These are phyloP conservation scores for Pandemis heparana DNA, from an alignment of 2,888 invertebrate species.

Conservation along the genomic window DNA sequence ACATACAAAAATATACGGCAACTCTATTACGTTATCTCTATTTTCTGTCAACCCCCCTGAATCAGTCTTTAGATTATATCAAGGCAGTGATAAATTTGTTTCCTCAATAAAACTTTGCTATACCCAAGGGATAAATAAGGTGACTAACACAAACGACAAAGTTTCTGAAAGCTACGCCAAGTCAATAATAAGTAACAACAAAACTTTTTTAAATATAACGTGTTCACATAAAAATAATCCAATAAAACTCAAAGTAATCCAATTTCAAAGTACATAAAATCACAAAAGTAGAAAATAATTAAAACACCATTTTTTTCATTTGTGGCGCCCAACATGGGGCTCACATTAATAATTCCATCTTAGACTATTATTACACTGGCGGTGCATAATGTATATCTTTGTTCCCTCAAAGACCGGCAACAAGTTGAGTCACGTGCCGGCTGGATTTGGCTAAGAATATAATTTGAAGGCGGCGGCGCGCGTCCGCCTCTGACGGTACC, in stretches of 20 bases:
- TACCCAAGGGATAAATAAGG: conserved; percentile 45
- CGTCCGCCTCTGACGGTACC: conserved; percentile 71
- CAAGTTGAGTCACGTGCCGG: conserved; percentile 84
- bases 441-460: conserved; percentile 74
- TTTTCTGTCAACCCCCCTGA: conserved; percentile 54
- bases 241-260: neutral
- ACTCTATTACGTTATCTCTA: no score
- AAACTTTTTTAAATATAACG: neutral
- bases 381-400: conserved; percentile 50
- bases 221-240: no score
- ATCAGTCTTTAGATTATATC: conserved; percentile 67
- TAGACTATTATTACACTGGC: conserved; percentile 58
- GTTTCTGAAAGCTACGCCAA: conserved; percentile 22
- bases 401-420: conserved; percentile 68
- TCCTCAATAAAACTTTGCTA: conserved; percentile 61
- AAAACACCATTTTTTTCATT: conserved; percentile 30
- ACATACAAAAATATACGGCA: conserved; percentile 51
- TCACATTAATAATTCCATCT: conserved; percentile 60
- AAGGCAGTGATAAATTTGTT: conserved; percentile 68
- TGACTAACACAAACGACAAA: conserved; percentile 49
- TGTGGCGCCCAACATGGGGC: conserved; percentile 70
- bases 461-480: conserved; percentile 76
- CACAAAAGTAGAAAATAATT: neutral
- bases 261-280: neutral
- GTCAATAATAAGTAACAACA: conserved; percentile 20